Percentiles rank a stretch among this genome's conserved stretches.
Conservation (phyloP, 1,140 invertebrate genomes). For the Diuraphis noxia region DNA sequence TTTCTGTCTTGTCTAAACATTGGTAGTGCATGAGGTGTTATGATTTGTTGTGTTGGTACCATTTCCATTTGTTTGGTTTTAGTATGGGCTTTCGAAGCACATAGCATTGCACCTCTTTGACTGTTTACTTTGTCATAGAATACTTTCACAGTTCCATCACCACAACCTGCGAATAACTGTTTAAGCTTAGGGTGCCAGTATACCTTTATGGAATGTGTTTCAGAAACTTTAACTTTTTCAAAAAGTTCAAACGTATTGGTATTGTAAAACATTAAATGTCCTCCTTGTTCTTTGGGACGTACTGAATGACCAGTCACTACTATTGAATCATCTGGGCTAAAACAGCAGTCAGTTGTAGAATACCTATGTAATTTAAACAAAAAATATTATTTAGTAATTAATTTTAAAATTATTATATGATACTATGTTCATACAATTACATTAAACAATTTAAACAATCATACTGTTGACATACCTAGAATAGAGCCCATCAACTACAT, state of each 20-base stretch:
- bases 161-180: constrained; percentile 91
- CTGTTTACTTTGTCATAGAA: constrained; percentile 88
- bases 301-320: constrained; percentile 87
- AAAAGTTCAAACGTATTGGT: constrained; percentile 76
- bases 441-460: neutral
- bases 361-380: constrained; percentile 53
- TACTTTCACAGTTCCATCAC: constrained; percentile 87
- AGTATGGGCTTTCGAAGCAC: constrained; percentile 78
- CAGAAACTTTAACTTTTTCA: constrained; percentile 73
- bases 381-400: neutral
- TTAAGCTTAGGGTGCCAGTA: constrained; percentile 97
- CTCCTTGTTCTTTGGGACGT: constrained; percentile 70
- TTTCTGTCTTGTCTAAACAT: constrained; percentile 92
- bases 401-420: neutral
- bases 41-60: constrained; percentile 89
- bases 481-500: constrained; percentile 72
- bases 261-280: constrained; percentile 82
- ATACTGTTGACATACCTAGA: constrained; percentile 64
- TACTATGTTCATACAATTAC: neutral
- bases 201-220: constrained; percentile 84
- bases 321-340: constrained; percentile 91
- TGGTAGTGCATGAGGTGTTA: constrained; percentile 94
- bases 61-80: constrained; percentile 83
- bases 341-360: constrained; percentile 65
- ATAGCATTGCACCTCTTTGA: constrained; percentile 87